Evolutionary conservation across 2,888 invertebrate species (phyloP).

Genomic region (Carabus problematicus): DNA sequence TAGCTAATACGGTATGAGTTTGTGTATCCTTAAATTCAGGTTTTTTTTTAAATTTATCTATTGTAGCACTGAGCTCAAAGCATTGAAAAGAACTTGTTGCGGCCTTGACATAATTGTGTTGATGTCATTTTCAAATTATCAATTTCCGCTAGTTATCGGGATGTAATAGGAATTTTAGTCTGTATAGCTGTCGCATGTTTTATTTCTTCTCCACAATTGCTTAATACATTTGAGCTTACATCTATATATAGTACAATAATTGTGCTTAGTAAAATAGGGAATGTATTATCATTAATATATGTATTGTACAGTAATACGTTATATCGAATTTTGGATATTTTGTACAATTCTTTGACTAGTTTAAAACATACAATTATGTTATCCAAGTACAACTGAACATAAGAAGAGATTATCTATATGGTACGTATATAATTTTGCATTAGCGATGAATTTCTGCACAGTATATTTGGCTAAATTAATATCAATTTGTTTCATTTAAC

Average conservation of each 20-base stretch:
- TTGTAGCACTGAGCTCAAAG: conserved; percentile 6
- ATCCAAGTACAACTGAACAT: too few relatives aligned
- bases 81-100: conserved; percentile 10
- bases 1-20: neutral
- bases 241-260: too few relatives aligned
- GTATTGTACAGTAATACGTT: too few relatives aligned
- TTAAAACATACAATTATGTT: too few relatives aligned
- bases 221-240: too few relatives aligned
- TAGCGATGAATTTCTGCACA: neutral
- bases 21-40: neutral
- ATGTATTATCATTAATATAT: too few relatives aligned
- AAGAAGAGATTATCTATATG: too few relatives aligned
- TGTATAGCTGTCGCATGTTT: too few relatives aligned
- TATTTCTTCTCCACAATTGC: too few relatives aligned
- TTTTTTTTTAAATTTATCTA: conserved; percentile 4
- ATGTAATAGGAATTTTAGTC: neutral
- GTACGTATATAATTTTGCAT: neutral
- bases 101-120: conserved; percentile 20
- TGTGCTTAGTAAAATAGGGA: too few relatives aligned
- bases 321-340: too few relatives aligned
- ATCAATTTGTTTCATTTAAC: neutral
- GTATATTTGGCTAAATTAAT: neutral
- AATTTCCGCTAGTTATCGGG: conserved; percentile 20
- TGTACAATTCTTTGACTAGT: too few relatives aligned
- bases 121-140: conserved; percentile 23